These are phyloP conservation scores for Periophthalmus magnuspinnatus DNA, from an alignment of 2,797 vertebrate species.

Conservation along the genomic window DNA sequence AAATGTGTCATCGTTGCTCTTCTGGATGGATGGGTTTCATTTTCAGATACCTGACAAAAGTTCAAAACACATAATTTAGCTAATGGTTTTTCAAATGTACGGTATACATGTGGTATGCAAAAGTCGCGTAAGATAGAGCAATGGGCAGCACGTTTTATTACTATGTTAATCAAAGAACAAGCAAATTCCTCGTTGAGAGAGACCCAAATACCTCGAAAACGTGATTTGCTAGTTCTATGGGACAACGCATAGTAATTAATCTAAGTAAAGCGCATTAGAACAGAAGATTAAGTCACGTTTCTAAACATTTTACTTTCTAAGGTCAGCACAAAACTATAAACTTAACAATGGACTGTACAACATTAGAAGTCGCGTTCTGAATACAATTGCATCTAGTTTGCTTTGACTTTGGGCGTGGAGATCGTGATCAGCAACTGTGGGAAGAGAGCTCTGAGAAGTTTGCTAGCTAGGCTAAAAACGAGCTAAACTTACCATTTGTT, in stretches of 20 bases:
- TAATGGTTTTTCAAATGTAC: not conserved
- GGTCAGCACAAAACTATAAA: not conserved
- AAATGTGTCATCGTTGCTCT: conserved; percentile 6
- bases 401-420: not conserved
- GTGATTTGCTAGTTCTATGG: not conserved
- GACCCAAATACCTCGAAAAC: not conserved
- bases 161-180: not conserved
- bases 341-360: not conserved
- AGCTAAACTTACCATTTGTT: conserved; percentile 50
- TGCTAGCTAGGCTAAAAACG: conserved; percentile 47
- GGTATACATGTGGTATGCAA: too few relatives aligned
- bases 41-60: conserved; percentile 25
- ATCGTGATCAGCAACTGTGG: not conserved
- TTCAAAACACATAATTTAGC: not conserved
- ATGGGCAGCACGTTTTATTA: not conserved
- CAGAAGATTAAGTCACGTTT: conserved; percentile 14
- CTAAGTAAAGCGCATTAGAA: conserved; percentile 5
- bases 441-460: not conserved
- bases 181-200: not conserved
- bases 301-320: not conserved
- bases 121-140: not conserved
- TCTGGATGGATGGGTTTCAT: conserved; percentile 10
- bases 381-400: not conserved
- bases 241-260: not conserved
- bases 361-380: not conserved